A percentile compares a stretch with the other conserved stretches of the same genome.
phyloP scores from a whole-genome alignment of 1,140 invertebrate species.

The Glomeris maerens region DNA sequence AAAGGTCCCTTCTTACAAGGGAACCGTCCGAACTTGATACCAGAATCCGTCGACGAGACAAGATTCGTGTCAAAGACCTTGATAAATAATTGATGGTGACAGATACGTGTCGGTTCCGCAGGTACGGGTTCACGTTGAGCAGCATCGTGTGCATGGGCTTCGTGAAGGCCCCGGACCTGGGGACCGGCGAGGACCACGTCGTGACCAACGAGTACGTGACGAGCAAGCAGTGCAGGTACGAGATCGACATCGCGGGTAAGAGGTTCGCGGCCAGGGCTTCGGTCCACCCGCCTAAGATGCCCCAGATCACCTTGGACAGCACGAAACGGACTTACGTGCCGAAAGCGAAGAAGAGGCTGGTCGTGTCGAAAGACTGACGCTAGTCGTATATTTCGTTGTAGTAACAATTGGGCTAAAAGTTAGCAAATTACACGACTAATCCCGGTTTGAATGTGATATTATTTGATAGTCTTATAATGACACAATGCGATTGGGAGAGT shows the following conservation, averaged over 20 bases:
- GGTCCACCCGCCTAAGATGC: constrained; percentile 10
- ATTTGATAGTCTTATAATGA: no score
- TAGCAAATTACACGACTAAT: no score
- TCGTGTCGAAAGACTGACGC: not conserved
- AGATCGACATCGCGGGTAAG: constrained; percentile 50
- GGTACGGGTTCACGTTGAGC: constrained; percentile 47
- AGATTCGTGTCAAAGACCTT: no score
- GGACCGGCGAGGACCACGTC: constrained; percentile 27
- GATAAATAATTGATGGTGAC: not conserved
- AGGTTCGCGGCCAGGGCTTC: constrained; percentile 26
- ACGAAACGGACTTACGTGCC: constrained; percentile 7
- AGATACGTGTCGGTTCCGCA: constrained; percentile 17
- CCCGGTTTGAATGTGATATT: no score
- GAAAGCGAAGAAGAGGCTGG: constrained; percentile 3
- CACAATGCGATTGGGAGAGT: no score
- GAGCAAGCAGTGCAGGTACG: constrained; percentile 40
- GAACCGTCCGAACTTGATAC: no score
- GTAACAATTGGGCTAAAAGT: no score
- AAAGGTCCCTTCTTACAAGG: no score
- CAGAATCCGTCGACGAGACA: no score
- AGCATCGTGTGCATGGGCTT: constrained; percentile 50
- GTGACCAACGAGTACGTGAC: constrained; percentile 50
- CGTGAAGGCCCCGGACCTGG: constrained; percentile 35
- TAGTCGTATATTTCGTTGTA: no score
- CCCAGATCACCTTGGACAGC: constrained; percentile 1